Conservation (phyloP, 1,140 invertebrate genomes). For the Cryptotermes secundus region DNA sequence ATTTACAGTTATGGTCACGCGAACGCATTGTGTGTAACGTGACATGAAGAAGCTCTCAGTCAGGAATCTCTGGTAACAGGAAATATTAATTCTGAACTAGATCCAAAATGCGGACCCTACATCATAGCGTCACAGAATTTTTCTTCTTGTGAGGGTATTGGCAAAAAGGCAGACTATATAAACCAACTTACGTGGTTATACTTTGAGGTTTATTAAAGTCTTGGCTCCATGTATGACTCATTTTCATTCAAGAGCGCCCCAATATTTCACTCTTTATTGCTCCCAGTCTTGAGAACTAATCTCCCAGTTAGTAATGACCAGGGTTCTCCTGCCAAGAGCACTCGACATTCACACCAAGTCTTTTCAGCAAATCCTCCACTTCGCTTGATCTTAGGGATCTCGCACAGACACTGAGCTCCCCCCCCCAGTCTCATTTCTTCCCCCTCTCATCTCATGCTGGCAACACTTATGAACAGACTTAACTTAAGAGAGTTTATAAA, state of each 20-base stretch:
- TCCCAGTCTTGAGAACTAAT: neutral
- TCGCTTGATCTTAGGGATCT: neutral
- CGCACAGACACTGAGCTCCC: neutral
- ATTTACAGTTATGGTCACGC: too few species aligned
- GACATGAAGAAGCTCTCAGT: too few species aligned
- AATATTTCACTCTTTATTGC: conserved; percentile 4
- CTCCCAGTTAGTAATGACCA: neutral
- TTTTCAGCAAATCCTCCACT: neutral
- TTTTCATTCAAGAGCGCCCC: neutral
- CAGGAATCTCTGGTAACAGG: too few species aligned
- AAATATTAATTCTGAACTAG: too few species aligned
- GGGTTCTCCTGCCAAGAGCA: neutral
- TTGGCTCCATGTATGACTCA: neutral
- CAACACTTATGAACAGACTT: conserved; percentile 11
- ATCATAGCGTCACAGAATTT: neutral
- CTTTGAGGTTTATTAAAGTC: neutral
- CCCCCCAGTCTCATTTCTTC: neutral
- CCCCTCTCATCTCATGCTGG: neutral
- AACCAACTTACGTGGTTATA: neutral
- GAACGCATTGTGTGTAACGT: too few species aligned
- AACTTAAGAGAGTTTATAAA: conserved; percentile 10
- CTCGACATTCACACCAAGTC: neutral
- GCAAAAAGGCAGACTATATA: neutral
- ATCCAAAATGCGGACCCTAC: neutral
- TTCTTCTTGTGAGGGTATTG: neutral